Base-by-base conservation (phyloP, 2,888 invertebrate species). In the Glyphotaelius pellucidus region DNA sequence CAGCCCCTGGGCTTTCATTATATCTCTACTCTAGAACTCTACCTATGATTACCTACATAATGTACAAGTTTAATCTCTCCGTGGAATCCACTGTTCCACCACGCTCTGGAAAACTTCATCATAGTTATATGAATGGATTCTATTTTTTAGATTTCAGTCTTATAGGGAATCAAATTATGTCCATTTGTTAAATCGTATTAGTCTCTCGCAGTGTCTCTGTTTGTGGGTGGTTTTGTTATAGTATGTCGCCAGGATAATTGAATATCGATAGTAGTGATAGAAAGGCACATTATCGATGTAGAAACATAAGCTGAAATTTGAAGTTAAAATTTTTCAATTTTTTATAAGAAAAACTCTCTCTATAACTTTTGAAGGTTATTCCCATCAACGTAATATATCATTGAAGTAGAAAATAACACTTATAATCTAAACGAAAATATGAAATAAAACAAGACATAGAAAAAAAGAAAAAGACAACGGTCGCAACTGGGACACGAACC, bases 81-180 rank as follows among this genome's bases (percentile, higher is more conserved):
- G 67, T 67, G n/a, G 67, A 67, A 83, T 31, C 19, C 81, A 35
- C 32, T 83, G 81, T 35, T 30, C 81, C 30, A 30, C 81, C 2
- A 31, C 81, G 32, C 32, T 83, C 32, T 83, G 81, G 81, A 83
- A 83, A 35, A 32, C 81, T 32, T 83, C 81, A 25, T 19, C 15
- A 38, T 85, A n/a, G 25, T 9, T 67, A 9, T 9, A 67, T n/a
- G 42, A 42, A 85, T 32, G 38, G 85, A 85, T 42, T 85, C 42
- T n/a, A 85, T 85, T 42, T 42, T 67, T 85, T 85, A 85, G 3
- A 25, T 85, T 83, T 12, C 85, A 42, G 85, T 12, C n/a, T 38
- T 14, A 31, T 2, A 19, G 32, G 2, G 32, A 83, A 83, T 31
- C 81, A 32, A 83, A 83, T 83, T 83, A 35, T 15, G 31, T 83